Evolutionary conservation across 2,797 vertebrate genomes (phyloP).

Genomic region (Emydoidea blandingii): DNA sequence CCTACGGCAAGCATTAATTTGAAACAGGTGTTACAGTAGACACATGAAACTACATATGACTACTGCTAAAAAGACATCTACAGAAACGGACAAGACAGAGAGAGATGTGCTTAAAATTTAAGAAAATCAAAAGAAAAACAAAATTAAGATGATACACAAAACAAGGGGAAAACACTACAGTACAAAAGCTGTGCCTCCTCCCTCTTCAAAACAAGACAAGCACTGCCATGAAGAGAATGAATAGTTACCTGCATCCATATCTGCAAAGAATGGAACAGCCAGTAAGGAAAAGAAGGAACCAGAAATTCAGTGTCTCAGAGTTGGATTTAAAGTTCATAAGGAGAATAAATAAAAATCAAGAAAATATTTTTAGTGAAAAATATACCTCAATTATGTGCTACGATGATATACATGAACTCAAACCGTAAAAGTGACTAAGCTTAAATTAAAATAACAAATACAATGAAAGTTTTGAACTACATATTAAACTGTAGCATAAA

Average conservation of each 20-base stretch:
- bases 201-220: constrained; percentile 75
- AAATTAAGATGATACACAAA: constrained; percentile 73
- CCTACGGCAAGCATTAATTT: constrained; percentile 66
- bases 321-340: constrained; percentile 77
- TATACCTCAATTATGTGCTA: neutral
- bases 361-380: constrained; percentile 42
- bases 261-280: constrained; percentile 94
- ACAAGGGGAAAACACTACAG: constrained; percentile 65
- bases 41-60: constrained; percentile 74
- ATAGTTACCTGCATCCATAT: constrained; percentile 99
- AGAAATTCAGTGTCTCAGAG: constrained; percentile 87
- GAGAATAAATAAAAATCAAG: constrained; percentile 75
- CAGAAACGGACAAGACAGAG: constrained; percentile 77
- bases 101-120: constrained; percentile 76
- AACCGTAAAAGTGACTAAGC: neutral
- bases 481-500: neutral
- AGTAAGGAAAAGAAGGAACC: constrained; percentile 89
- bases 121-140: constrained; percentile 69
- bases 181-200: constrained; percentile 64
- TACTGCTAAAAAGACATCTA: constrained; percentile 76
- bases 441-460: fast-evolving
- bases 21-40: constrained; percentile 76
- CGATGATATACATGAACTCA: neutral
- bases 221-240: constrained; percentile 80
- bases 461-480: neutral